Evolutionary conservation across 2,888 invertebrate species (phyloP).

Genomic region (Candidula unifasciata): DNA sequence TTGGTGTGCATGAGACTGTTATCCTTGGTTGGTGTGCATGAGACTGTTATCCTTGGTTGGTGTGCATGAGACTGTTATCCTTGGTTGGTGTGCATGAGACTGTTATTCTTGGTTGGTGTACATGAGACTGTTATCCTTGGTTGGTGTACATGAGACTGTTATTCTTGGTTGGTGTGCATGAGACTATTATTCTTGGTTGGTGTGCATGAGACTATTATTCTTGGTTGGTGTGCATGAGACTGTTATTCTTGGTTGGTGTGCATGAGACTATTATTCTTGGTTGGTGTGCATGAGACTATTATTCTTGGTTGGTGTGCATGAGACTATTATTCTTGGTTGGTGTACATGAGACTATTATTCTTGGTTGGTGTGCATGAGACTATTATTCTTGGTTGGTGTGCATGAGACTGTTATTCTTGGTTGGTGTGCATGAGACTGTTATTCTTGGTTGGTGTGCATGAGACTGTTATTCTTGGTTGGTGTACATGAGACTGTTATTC

Average conservation of each 20-base stretch:
- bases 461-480: constrained; percentile 36
- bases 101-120: constrained; percentile 41
- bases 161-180: constrained; percentile 48
- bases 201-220: constrained; percentile 33
- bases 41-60: constrained; percentile 35
- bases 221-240: constrained; percentile 46
- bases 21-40: constrained; percentile 48
- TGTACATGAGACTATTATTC: constrained; percentile 31
- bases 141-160: constrained; percentile 38
- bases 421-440: constrained; percentile 39
- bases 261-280: constrained; percentile 36
- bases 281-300: constrained; percentile 39
- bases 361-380: constrained; percentile 46
- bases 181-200: constrained; percentile 36
- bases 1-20: constrained; percentile 39
- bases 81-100: constrained; percentile 46
- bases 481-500: constrained; percentile 31
- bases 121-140: constrained; percentile 36
- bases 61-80: constrained; percentile 32
- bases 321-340: constrained; percentile 36
- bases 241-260: constrained; percentile 42
- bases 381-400: constrained; percentile 42
- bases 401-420: constrained; percentile 36
- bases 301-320: constrained; percentile 48
- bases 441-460: constrained; percentile 48